Evolutionary conservation across 2,888 invertebrate species (phyloP), one percentile per base, ranked within the genome.

Genomic region (Cataglyphis altisquamis): DNA sequence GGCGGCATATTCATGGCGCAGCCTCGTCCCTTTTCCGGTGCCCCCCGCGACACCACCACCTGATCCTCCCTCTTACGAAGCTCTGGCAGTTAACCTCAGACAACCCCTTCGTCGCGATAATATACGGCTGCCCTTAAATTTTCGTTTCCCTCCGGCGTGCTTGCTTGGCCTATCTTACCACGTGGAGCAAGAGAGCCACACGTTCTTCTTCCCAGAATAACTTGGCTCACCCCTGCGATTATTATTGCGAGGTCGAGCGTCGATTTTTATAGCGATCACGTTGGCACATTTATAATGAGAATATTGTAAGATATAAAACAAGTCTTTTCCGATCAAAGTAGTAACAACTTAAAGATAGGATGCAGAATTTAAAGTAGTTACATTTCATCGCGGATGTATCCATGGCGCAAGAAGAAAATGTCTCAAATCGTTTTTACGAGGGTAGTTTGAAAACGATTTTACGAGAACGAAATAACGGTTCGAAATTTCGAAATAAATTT

Each of bases 401-500:
- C 52, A 41, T 78, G 67, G 41, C 60, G 41, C 62, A 75, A 60
- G 57, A 62, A 55, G 82, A 64, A 81, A 90, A 92, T 90, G 90
- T 90, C 91, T 92, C 90, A 91, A 93, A 93, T 92, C 92, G 92
- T 92, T 94, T 48, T 94, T 94, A 94, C 92, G 94, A 94, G 92
- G 89, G 90, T 91, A 92, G 91, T 93, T 93, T 94, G 92, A 91
- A 90, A 93, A 92, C 91, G 91, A 93, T 88, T 94, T 93, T 93
- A 92, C 91, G 92, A 91, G 91, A 84, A 82, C 48, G n/a, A 52
- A 52, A 52, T 52, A 52, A 52, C 87, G 83, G 83, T 89, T 88
- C 82, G 89, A 91, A 93, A 94, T 94, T 94, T 93, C 89, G 87
- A 94, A 94, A 93, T 94, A 93, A 94, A 94, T 94, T 93, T 93